Percentiles rank a stretch among this genome's conserved stretches.
Conservation (phyloP, 2,888 invertebrate species). For the Bimastos eiseni region DNA sequence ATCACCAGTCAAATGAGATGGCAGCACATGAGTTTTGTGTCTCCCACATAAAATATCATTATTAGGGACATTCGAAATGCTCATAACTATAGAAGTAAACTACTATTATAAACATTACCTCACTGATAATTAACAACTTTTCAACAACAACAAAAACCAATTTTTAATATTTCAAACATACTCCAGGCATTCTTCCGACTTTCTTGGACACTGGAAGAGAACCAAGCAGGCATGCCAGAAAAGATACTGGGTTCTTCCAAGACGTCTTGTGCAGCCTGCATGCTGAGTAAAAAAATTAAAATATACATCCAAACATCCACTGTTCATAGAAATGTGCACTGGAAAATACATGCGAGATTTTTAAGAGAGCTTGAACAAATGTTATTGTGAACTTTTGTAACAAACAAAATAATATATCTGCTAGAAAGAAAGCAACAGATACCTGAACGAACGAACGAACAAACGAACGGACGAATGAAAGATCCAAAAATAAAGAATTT, state of each 20-base stretch:
- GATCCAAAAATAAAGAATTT: neutral
- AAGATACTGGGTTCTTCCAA: slow-evolving; percentile 14
- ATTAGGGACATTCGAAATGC: no score
- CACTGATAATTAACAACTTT: neutral
- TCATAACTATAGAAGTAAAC: no score
- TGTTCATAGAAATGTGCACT: neutral
- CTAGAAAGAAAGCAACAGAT: no score
- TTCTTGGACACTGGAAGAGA: neutral
- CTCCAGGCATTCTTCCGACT: slow-evolving; percentile 16
- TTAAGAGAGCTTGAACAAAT: no score
- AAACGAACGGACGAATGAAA: no score
- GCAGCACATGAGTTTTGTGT: no score
- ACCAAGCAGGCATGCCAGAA: slow-evolving; percentile 8
- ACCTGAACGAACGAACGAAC: no score
- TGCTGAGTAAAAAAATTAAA: neutral
- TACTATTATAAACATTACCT: neutral
- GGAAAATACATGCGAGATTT: neutral
- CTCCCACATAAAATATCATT: no score
- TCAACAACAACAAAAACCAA: neutral
- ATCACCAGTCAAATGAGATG: no score
- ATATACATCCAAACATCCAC: neutral
- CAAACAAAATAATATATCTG: no score
- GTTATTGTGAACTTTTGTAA: no score
- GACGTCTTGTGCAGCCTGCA: neutral
- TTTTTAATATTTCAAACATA: neutral